A percentile compares a stretch with the other conserved stretches of the same genome.
Evolutionary conservation across 1,140 invertebrate species (phyloP).

Genomic region (Palaemon carinicauda): DNA sequence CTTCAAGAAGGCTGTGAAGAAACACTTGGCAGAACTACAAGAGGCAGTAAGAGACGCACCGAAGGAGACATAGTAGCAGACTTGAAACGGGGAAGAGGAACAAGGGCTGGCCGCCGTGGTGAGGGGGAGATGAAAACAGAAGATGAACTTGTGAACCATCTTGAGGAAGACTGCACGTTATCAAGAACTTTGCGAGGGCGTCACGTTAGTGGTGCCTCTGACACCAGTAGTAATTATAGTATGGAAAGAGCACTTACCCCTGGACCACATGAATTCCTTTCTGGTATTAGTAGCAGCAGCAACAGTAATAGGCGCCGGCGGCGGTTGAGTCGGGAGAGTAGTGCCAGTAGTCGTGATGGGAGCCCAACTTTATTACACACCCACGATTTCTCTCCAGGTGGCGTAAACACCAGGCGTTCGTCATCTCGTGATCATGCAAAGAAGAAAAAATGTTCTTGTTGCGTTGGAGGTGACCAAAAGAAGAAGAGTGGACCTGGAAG

Average conservation of each 20-base stretch:
- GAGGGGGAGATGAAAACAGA: constrained; percentile 28
- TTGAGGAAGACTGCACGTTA: constrained; percentile 32
- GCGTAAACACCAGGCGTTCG: constrained; percentile 66
- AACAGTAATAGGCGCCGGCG: constrained; percentile 34
- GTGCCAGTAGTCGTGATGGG: constrained; percentile 47
- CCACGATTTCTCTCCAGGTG: constrained; percentile 43
- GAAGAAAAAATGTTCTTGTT: constrained; percentile 69
- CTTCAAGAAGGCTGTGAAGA: constrained; percentile 36
- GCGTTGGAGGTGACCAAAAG: constrained; percentile 61
- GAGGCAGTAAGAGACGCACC: constrained; percentile 29
- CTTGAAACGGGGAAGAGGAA: constrained; percentile 32
- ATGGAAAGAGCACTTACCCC: constrained; percentile 35
- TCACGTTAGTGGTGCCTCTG: constrained; percentile 50
- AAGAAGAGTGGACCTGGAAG: constrained; percentile 36
- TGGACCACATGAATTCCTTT: constrained; percentile 24
- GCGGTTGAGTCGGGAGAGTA: constrained; percentile 40
- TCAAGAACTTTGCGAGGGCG: constrained; percentile 25
- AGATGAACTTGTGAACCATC: constrained; percentile 36
- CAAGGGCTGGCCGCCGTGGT: constrained; percentile 23
- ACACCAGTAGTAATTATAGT: constrained; percentile 52
- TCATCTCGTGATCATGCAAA: constrained; percentile 68
- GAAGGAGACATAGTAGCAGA: constrained; percentile 38
- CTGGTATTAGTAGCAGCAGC: constrained; percentile 12
- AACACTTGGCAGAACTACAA: constrained; percentile 28
- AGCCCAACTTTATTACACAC: constrained; percentile 32